Percentiles rank a stretch among this genome's conserved stretches.
Conservation (phyloP, 2,797 vertebrate genomes). For the Periophthalmus magnuspinnatus region DNA sequence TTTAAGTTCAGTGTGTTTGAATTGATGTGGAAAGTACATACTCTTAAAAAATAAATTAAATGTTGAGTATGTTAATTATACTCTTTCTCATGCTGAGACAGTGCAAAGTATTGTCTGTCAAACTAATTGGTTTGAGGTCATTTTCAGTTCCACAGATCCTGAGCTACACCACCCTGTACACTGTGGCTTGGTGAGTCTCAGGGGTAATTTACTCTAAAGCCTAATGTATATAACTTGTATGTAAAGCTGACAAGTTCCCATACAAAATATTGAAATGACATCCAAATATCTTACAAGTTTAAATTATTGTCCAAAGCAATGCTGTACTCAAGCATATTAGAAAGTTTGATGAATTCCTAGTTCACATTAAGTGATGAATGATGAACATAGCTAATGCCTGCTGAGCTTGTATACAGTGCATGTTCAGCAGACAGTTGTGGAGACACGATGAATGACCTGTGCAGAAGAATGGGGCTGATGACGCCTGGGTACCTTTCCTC, state of each 20-base stretch:
- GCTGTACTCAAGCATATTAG: slow-evolving; percentile 19
- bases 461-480: slow-evolving; percentile 58
- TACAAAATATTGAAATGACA: slow-evolving; percentile 4
- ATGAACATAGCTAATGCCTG: slow-evolving; percentile 40
- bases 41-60: too few species aligned
- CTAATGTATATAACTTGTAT: slow-evolving; percentile 29
- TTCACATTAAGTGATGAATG: slow-evolving; percentile 48
- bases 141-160: slow-evolving; percentile 28
- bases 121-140: slow-evolving; percentile 30
- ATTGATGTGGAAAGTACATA: too few species aligned
- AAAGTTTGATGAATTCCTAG: slow-evolving; percentile 19
- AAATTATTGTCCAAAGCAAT: slow-evolving; percentile 11
- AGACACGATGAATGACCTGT: slow-evolving; percentile 63
- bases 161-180: slow-evolving; percentile 30
- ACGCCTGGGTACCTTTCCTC: slow-evolving; percentile 56
- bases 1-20: too few species aligned
- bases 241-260: slow-evolving; percentile 24
- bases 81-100: not conserved
- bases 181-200: slow-evolving; percentile 19
- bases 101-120: slow-evolving; percentile 30
- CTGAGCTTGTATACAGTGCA: slow-evolving; percentile 33
- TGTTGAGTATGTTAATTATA: not conserved
- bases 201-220: slow-evolving; percentile 31
- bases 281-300: slow-evolving; percentile 16
- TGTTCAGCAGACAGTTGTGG: slow-evolving; percentile 41